Conservation (phyloP, 2,797 vertebrate species). For the Molothrus aeneus region DNA sequence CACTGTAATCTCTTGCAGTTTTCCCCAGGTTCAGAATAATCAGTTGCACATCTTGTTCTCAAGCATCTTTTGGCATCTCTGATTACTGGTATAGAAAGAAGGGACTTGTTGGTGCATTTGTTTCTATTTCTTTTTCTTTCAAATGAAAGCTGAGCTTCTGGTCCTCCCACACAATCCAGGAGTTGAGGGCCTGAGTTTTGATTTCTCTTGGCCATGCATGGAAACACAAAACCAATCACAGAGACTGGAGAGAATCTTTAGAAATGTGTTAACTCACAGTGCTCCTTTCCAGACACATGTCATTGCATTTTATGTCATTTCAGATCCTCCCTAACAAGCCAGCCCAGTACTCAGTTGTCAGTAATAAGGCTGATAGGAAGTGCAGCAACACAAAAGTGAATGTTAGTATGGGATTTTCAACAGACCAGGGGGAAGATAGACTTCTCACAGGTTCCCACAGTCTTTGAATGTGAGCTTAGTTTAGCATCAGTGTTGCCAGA, state of each 20-base stretch:
- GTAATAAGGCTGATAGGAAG: neutral
- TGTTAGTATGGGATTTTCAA: neutral
- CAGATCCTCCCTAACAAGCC: neutral
- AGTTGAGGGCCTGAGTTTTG: neutral
- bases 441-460: neutral
- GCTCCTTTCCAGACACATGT: neutral
- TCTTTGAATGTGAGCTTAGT: neutral
- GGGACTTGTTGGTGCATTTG: neutral
- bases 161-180: neutral
- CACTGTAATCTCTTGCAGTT: neutral
- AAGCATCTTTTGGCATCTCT: neutral
- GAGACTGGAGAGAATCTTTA: neutral
- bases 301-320: neutral
- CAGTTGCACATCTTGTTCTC: neutral
- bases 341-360: neutral
- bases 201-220: neutral
- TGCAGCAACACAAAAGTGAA: neutral
- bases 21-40: neutral
- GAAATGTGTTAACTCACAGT: neutral
- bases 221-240: neutral
- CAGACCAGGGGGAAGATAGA: neutral
- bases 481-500: neutral
- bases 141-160: constrained; percentile 20
- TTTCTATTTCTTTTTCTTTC: neutral
- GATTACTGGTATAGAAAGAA: neutral